Percentiles rank a stretch among this genome's conserved stretches.
Evolutionary conservation across 2,113 vertebrate species (phyloP).

Genomic region (Ramphastos sulfuratus): DNA sequence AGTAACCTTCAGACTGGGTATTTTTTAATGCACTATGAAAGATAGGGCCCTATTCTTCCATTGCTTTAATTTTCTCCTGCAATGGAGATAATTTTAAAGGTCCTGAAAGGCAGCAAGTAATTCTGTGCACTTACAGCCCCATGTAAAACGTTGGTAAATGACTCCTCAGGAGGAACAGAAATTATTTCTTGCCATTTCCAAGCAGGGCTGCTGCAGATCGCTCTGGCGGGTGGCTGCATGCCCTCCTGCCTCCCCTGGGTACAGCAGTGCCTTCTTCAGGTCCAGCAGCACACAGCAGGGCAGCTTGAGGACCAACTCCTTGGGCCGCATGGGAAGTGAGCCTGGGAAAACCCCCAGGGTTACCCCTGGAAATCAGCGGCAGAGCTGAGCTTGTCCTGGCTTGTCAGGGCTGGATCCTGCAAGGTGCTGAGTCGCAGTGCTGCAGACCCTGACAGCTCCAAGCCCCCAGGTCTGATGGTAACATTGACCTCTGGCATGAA

Average conservation of each 20-base stretch:
- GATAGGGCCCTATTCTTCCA: conserved; percentile 30
- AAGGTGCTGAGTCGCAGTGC: background rate
- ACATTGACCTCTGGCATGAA: background rate
- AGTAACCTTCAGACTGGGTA: conserved; percentile 50
- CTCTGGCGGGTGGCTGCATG: background rate
- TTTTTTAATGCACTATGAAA: conserved; percentile 47
- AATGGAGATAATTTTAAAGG: conserved; percentile 51
- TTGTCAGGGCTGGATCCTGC: background rate
- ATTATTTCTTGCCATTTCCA: background rate
- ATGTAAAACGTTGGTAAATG: conserved; percentile 27
- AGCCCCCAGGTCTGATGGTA: background rate
- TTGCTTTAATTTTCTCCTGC: conserved; percentile 52
- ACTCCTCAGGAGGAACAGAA: conserved; percentile 21
- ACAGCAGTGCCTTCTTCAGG: fast-evolving
- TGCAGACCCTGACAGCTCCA: background rate
- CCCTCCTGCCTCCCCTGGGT: background rate
- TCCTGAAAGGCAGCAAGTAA: conserved; percentile 40
- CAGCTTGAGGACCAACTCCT: background rate
- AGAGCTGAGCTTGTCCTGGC: background rate
- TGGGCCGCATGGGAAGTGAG: fast-evolving
- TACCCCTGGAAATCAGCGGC: background rate
- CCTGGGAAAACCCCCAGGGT: background rate
- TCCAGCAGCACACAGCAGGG: fast-evolving
- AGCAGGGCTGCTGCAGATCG: background rate
- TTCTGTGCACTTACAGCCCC: conserved; percentile 39